phyloP scores from a whole-genome alignment of 2,797 vertebrate species.

The Phaenicophaeus curvirostris region DNA sequence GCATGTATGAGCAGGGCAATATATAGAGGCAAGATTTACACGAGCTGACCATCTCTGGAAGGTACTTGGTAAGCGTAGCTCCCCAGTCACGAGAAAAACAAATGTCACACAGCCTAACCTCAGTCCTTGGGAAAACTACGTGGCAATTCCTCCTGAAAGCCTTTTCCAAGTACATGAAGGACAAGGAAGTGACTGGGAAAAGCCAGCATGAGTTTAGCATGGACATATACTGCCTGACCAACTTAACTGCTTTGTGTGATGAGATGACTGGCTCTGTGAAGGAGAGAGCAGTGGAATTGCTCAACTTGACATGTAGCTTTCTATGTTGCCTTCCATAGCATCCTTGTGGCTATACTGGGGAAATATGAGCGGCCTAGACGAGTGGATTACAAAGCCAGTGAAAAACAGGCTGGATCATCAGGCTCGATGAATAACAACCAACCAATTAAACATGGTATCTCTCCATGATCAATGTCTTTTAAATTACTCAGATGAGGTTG shows the following conservation, averaged over 20 bases:
- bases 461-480: neutral
- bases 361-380: neutral
- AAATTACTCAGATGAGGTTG: neutral
- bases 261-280: neutral
- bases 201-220: neutral
- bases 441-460: neutral
- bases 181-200: neutral
- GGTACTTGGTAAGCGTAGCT: neutral
- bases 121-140: neutral
- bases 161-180: neutral
- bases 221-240: neutral
- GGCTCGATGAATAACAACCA: neutral
- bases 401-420: neutral
- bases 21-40: neutral
- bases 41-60: neutral
- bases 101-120: neutral
- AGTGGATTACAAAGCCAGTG: neutral
- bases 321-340: neutral
- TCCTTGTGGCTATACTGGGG: neutral
- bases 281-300: neutral
- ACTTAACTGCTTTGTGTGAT: neutral
- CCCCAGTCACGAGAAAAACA: neutral
- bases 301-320: neutral
- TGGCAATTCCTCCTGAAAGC: neutral
- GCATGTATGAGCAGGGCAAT: neutral